Evolutionary conservation across 2,888 invertebrate species (phyloP).

Genomic region (Eupithecia tripunctaria): DNA sequence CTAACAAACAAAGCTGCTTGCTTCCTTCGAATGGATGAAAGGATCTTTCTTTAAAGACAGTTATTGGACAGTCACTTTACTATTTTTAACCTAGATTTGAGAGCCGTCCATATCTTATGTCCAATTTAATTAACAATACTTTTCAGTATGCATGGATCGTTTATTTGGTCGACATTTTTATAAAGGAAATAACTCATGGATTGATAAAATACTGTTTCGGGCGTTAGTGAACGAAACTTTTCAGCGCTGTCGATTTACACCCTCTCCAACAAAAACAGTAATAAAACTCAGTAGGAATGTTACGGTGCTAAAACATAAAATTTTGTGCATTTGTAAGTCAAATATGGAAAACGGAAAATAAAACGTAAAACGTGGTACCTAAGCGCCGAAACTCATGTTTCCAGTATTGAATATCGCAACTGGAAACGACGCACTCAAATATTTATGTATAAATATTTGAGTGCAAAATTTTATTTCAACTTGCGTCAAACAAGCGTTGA

Average conservation of each 20-base stretch:
- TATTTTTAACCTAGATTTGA: slow-evolving; percentile 41
- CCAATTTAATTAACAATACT: neutral
- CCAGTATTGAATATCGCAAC: slow-evolving; percentile 49
- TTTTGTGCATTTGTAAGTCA: slow-evolving; percentile 35
- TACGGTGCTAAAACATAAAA: slow-evolving; percentile 35
- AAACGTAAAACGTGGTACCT: slow-evolving; percentile 28
- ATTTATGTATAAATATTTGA: slow-evolving; percentile 49
- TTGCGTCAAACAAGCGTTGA: slow-evolving; percentile 39
- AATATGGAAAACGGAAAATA: slow-evolving; percentile 41
- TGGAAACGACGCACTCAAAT: slow-evolving; percentile 47
- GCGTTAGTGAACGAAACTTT: slow-evolving; percentile 5
- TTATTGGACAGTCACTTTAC: slow-evolving; percentile 27
- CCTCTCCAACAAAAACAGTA: slow-evolving; percentile 23
- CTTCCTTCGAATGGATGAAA: slow-evolving; percentile 6
- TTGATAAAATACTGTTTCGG: neutral
- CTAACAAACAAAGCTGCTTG: slow-evolving; percentile 16
- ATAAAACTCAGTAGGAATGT: slow-evolving; percentile 26
- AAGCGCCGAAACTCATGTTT: slow-evolving; percentile 49
- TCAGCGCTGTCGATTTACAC: slow-evolving; percentile 26
- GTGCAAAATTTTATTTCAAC: slow-evolving; percentile 42
- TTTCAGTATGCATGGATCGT: neutral
- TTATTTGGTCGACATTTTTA: neutral
- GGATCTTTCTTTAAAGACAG: slow-evolving; percentile 23
- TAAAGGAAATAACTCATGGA: neutral
- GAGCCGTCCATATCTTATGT: slow-evolving; percentile 14